Conservation (phyloP, 2,113 vertebrate genomes). For the Epinephelus fuscoguttatus region DNA sequence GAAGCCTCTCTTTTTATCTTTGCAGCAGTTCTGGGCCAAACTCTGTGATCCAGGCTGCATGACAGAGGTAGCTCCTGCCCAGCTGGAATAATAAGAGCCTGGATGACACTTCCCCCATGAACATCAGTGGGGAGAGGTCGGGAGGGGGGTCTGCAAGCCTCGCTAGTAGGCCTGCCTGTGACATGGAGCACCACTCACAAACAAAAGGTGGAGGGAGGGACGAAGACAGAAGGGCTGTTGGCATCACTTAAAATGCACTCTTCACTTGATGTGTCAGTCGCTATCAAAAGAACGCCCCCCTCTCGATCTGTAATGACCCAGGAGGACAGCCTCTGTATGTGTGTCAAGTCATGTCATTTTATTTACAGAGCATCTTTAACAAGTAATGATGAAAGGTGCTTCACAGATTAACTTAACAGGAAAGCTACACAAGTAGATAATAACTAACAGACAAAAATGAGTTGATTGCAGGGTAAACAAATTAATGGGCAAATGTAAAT, state of each 20-base stretch:
- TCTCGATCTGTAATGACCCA: constrained; percentile 26
- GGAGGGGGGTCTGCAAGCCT: constrained; percentile 29
- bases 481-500: neutral
- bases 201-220: constrained; percentile 72
- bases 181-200: constrained; percentile 55
- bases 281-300: constrained; percentile 27
- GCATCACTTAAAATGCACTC: constrained; percentile 66
- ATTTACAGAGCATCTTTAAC: neutral
- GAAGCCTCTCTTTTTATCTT: constrained; percentile 19
- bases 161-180: constrained; percentile 39
- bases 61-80: constrained; percentile 59
- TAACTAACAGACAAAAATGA: neutral
- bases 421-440: neutral
- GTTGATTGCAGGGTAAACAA: neutral
- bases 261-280: constrained; percentile 33
- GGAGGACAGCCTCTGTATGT: constrained; percentile 12
- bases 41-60: constrained; percentile 19
- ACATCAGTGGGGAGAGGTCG: constrained; percentile 47
- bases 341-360: neutral
- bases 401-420: neutral
- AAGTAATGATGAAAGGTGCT: neutral
- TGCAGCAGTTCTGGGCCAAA: constrained; percentile 28
- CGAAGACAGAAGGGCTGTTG: constrained; percentile 60
- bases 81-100: constrained; percentile 84
- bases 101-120: constrained; percentile 79